Conservation (phyloP, 1,140 invertebrate genomes). For the Meloidogyne floridensis region DNA sequence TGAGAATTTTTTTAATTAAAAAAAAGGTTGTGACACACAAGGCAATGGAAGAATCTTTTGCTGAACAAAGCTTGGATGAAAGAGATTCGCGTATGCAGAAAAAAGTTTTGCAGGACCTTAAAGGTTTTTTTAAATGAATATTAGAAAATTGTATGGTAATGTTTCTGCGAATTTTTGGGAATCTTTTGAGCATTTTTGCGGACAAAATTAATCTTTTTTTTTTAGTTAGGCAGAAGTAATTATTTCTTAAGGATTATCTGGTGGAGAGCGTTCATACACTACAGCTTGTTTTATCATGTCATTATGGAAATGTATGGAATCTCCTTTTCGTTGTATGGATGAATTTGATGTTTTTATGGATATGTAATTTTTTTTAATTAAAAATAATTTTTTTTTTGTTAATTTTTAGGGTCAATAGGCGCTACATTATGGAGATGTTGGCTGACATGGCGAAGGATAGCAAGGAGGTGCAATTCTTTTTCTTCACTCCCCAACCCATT, state of each 20-base stretch:
- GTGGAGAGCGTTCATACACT: conserved; percentile 90
- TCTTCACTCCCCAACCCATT: conserved; percentile 61
- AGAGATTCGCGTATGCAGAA: background rate
- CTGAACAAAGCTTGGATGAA: background rate
- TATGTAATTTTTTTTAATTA: conserved; percentile 41
- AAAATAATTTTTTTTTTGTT: background rate
- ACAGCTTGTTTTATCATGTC: conserved; percentile 90
- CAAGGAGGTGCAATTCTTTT: conserved; percentile 57
- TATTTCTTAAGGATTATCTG: conserved; percentile 73
- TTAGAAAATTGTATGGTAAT: no score
- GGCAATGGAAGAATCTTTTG: background rate
- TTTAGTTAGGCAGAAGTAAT: no score
- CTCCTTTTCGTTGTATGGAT: conserved; percentile 92
- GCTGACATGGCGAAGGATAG: conserved; percentile 50
- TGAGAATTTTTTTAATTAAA: background rate
- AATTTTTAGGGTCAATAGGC: conserved; percentile 9
- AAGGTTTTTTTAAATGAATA: conserved; percentile 28
- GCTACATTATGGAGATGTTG: conserved; percentile 45
- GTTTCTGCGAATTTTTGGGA: no score
- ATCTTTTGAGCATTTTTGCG: background rate
- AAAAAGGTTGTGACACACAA: background rate
- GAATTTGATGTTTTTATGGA: conserved; percentile 98
- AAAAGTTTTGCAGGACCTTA: conserved; percentile 38
- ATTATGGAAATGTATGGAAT: conserved; percentile 84
- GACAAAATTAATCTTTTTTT: no score